Conservation (phyloP, 2,797 vertebrate species). For the Adrianichthys oophorus region DNA sequence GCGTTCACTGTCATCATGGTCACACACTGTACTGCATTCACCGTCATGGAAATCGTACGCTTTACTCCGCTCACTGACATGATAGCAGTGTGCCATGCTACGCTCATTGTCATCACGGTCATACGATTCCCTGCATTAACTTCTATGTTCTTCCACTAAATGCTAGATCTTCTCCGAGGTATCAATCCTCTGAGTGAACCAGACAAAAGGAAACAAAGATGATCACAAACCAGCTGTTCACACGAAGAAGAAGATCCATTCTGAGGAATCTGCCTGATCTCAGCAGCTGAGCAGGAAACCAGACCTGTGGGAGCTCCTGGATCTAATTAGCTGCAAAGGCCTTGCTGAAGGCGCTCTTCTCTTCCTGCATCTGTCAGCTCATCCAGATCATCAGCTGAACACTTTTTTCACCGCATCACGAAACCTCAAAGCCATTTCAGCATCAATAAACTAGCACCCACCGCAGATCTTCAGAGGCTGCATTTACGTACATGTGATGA, state of each 20-base stretch:
- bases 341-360: background rate
- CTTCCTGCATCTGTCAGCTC: background rate
- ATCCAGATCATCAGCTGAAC: slow-evolving; percentile 20
- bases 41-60: too few species aligned
- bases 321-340: slow-evolving; percentile 18
- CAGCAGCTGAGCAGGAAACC: background rate
- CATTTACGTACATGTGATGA: slow-evolving; percentile 87
- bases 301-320: slow-evolving; percentile 9
- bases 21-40: too few species aligned
- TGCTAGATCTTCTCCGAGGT: too few species aligned
- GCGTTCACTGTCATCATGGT: too few species aligned
- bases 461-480: too few species aligned
- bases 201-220: too few species aligned
- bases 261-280: slow-evolving; percentile 4
- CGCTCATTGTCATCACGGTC: too few species aligned
- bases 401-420: background rate
- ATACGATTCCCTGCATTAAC: too few species aligned
- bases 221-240: background rate
- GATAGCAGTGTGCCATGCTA: too few species aligned
- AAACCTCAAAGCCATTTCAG: slow-evolving; percentile 1
- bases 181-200: too few species aligned
- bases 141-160: too few species aligned
- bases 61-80: too few species aligned
- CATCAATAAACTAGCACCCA: background rate
- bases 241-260: background rate